Base-by-base conservation (phyloP, 2,888 invertebrate species). In the Allygus modestus region DNA sequence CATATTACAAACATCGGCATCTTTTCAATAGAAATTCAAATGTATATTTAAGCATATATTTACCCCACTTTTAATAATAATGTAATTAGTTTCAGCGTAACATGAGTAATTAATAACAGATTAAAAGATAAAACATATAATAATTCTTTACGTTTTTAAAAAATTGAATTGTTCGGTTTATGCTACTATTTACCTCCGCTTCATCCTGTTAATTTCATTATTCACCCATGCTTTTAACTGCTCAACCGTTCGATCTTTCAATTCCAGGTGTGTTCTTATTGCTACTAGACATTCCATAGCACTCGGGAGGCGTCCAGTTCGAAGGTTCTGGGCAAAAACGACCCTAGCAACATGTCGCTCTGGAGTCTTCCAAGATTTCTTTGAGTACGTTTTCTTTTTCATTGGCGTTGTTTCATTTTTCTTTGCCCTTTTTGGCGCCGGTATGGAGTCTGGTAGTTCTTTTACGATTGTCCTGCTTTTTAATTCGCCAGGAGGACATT, bases 161-260 rank as follows among this genome's bases (percentile, higher is more conserved):
- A n/a, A n/a, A n/a, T n/a, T n/a, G n/a, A n/a, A n/a, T n/a, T n/a
- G n/a, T n/a, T n/a, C n/a, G n/a, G n/a, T n/a, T n/a, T n/a, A n/a
- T n/a, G n/a, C n/a, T 15, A 15, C 46, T 4, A 1, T 15, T 15
- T 12, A 43, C 37, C 87, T 87, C 87, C 87, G 87, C 86, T 87
- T 88, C 0, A 26, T 31, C 17, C 71, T 4, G 17, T 37, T 71
- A 12, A 73, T 73, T 37, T 73, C 37, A 37, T 73, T 73, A 37
- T 43, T 4, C 15, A 73, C 33, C 73, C 37, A 73, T 33, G 73
- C 73, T 37, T 73, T 73, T 73, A 73, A 1, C 15, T 73, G 73
- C 9, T 37, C 73, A 33, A 26, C 20, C 15, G 33, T 37, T 37
- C 73, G 23, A 17, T 28, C 20, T 28, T 12, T 17, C 1, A 71